Evolutionary conservation across 2,888 invertebrate species (phyloP).

Genomic region (Coelinius sp.): DNA sequence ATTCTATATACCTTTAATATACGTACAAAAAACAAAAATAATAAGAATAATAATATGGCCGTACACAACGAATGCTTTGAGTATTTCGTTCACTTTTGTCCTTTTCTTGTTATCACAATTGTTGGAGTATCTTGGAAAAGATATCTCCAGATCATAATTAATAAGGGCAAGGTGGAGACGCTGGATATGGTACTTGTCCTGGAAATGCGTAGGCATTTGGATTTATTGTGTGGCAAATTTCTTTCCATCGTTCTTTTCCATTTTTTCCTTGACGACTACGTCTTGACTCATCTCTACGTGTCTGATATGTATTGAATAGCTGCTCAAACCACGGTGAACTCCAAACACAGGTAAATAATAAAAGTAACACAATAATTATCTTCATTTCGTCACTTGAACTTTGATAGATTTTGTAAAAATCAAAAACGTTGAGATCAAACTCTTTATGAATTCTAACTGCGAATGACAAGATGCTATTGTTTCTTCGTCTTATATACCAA

Average conservation of each 20-base stretch:
- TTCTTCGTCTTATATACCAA: neutral
- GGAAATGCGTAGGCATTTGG: slow-evolving; percentile 76
- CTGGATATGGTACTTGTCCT: slow-evolving; percentile 73
- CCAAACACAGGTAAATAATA: slow-evolving; percentile 50
- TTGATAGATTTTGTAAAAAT: neutral
- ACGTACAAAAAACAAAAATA: neutral
- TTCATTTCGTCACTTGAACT: slow-evolving; percentile 44
- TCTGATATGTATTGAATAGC: slow-evolving; percentile 39
- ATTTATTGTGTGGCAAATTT: slow-evolving; percentile 80
- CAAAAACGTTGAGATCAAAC: neutral
- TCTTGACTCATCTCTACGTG: slow-evolving; percentile 39
- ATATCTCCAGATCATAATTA: slow-evolving; percentile 53
- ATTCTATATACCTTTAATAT: slow-evolving; percentile 24
- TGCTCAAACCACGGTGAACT: slow-evolving; percentile 62
- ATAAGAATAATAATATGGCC: slow-evolving; percentile 4
- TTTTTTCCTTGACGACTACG: slow-evolving; percentile 54
- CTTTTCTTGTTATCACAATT: neutral
- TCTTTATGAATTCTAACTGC: neutral
- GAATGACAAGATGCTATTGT: neutral
- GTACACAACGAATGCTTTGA: slow-evolving; percentile 30
- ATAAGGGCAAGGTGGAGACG: slow-evolving; percentile 78
- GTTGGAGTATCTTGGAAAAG: neutral
- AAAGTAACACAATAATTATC: slow-evolving; percentile 51
- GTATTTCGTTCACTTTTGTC: slow-evolving; percentile 41
- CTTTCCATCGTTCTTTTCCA: slow-evolving; percentile 76